Conservation (phyloP, 2,113 vertebrate genomes). For the Coregonus clupeaformis region DNA sequence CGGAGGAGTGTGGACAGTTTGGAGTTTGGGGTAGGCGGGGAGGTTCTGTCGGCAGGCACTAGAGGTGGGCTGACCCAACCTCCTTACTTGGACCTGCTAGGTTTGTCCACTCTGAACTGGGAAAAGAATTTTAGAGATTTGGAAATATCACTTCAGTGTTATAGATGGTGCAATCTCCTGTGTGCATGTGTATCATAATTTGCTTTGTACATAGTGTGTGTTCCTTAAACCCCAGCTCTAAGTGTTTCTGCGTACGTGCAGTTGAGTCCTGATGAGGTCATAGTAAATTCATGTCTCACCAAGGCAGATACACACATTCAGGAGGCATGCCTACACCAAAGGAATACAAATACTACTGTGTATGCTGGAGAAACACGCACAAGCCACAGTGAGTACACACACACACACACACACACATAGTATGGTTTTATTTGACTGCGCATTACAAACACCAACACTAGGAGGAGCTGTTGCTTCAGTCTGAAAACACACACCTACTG, state of each 20-base stretch:
- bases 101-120: conserved; percentile 79
- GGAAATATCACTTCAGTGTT: conserved; percentile 76
- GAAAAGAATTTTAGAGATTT: too few relatives aligned
- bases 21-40: conserved; percentile 77
- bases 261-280: conserved; percentile 77
- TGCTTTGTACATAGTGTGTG: too few relatives aligned
- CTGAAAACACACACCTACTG: too few relatives aligned
- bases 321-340: conserved; percentile 75
- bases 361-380: conserved; percentile 61
- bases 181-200: background rate
- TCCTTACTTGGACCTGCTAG: conserved; percentile 76
- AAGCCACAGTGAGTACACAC: conserved; percentile 54
- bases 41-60: conserved; percentile 79
- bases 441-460: too few relatives aligned
- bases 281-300: conserved; percentile 82
- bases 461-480: too few relatives aligned
- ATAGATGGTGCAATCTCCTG: background rate
- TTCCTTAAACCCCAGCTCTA: conserved; percentile 70
- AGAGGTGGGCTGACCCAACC: conserved; percentile 76
- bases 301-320: conserved; percentile 76
- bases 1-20: conserved; percentile 79
- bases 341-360: conserved; percentile 74
- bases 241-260: conserved; percentile 72
- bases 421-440: too few relatives aligned
- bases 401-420: background rate